phyloP scores from a whole-genome alignment of 2,888 invertebrate species.

The Heteromyza rotundicornis region DNA sequence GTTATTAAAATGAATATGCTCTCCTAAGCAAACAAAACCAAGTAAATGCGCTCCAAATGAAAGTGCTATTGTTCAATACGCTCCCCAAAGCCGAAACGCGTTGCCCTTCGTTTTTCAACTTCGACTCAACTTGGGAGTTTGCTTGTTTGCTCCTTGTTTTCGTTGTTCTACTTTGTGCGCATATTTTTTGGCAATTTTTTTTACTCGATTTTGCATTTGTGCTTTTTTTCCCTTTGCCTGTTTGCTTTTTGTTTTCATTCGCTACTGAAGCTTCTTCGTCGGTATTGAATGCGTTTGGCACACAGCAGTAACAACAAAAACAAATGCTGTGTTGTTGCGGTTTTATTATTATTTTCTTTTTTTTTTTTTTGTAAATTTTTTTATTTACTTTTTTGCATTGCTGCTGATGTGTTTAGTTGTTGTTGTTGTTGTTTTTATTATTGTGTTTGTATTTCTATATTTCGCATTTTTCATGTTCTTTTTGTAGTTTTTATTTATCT shows the following conservation, averaged over 20 bases:
- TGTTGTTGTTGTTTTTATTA: conserved; percentile 15
- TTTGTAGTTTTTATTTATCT: no score
- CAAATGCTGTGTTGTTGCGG: neutral
- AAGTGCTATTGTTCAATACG: neutral
- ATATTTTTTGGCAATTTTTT: neutral
- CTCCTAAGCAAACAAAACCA: no score
- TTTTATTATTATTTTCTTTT: no score
- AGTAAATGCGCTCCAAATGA: no score
- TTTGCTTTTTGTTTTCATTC: conserved; percentile 1
- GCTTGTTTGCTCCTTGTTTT: neutral
- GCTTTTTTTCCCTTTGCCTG: neutral
- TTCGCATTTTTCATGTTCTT: conserved; percentile 1
- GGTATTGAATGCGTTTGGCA: neutral
- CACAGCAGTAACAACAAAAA: no score
- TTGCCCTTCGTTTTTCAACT: no score
- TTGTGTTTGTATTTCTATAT: neutral
- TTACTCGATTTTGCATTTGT: neutral
- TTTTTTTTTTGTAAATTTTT: neutral
- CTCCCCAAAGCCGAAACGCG: no score
- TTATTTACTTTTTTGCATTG: conserved; percentile 25
- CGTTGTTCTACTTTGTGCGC: neutral
- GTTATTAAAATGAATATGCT: no score
- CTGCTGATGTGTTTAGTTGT: conserved; percentile 22
- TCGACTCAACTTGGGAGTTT: no score
- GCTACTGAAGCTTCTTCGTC: neutral